A percentile compares a stretch with the other conserved stretches of the same genome.
Conservation (phyloP, 1,140 invertebrate genomes). For the Macrocentrus cingulum region DNA sequence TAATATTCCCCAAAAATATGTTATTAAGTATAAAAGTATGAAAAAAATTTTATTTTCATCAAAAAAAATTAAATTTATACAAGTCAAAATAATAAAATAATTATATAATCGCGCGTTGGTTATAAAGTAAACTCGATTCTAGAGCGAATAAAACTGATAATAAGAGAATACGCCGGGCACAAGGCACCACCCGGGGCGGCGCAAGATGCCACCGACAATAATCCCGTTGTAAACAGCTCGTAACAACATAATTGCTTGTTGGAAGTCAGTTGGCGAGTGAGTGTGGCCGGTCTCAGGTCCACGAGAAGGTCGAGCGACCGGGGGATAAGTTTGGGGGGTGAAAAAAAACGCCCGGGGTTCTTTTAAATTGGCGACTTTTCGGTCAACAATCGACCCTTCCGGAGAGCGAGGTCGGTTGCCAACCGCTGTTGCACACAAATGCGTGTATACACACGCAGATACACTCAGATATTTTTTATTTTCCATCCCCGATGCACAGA, state of each 20-base stretch:
- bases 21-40: too few relatives aligned
- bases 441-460: too few relatives aligned
- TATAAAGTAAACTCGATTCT: background rate
- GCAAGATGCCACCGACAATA: slow-evolving; percentile 58
- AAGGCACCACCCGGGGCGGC: slow-evolving; percentile 45
- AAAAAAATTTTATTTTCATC: too few relatives aligned
- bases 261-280: slow-evolving; percentile 28
- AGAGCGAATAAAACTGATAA: slow-evolving; percentile 57
- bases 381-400: slow-evolving; percentile 61
- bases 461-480: too few relatives aligned
- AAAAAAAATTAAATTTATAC: too few relatives aligned
- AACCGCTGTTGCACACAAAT: slow-evolving; percentile 36
- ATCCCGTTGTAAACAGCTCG: slow-evolving; percentile 60
- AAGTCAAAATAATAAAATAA: too few relatives aligned
- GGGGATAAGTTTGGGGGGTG: slow-evolving; percentile 10
- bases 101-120: too few relatives aligned
- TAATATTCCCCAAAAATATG: too few relatives aligned
- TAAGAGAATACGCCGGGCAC: slow-evolving; percentile 33
- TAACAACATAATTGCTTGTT: slow-evolving; percentile 60
- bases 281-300: background rate
- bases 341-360: slow-evolving; percentile 50
- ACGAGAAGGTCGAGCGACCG: background rate
- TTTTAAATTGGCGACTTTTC: slow-evolving; percentile 62
- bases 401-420: slow-evolving; percentile 44
- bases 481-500: background rate